phyloP scores from a whole-genome alignment of 2,113 vertebrate genomes.

The Turnix velox region DNA sequence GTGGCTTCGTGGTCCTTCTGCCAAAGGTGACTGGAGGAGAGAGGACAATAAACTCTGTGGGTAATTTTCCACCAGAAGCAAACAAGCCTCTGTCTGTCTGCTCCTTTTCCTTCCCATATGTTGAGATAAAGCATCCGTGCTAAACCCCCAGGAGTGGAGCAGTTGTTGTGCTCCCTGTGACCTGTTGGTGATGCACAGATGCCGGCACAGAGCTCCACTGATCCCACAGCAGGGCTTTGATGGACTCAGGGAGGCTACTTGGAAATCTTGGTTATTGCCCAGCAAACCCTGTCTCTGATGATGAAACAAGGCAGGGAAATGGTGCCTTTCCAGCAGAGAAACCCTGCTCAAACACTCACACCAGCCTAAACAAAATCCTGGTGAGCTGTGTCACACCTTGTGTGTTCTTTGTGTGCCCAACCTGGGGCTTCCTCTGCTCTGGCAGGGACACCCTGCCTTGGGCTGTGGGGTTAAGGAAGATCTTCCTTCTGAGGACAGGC shows the following conservation, averaged over 20 bases:
- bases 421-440: background rate
- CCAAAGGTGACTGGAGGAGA: background rate
- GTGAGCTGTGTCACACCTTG: background rate
- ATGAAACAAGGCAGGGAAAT: background rate
- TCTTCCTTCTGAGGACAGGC: too few relatives aligned
- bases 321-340: background rate
- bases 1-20: background rate
- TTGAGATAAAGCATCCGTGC: slow-evolving; percentile 17
- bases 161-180: background rate
- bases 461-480: background rate
- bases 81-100: background rate
- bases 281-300: background rate
- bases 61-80: slow-evolving; percentile 39
- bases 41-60: background rate
- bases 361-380: background rate
- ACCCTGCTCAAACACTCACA: background rate
- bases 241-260: background rate
- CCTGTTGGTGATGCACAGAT: background rate
- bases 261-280: background rate
- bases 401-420: background rate
- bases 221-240: background rate
- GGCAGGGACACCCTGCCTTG: background rate
- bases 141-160: background rate
- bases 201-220: background rate
- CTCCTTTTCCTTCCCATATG: slow-evolving; percentile 15